phyloP scores from a whole-genome alignment of 2,113 vertebrate genomes.

The Oceanites oceanicus region DNA sequence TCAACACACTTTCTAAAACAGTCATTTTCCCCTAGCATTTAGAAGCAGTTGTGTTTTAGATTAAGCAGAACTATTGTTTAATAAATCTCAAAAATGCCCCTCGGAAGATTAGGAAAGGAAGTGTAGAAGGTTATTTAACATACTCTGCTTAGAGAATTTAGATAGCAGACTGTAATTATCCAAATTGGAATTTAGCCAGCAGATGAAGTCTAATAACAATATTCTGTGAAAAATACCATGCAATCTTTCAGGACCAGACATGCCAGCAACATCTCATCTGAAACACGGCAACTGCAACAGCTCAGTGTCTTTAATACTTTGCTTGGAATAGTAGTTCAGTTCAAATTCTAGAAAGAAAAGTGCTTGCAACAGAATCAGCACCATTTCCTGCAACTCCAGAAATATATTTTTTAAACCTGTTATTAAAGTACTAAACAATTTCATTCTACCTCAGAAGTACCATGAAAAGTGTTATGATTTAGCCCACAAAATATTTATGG shows the following conservation, averaged over 20 bases:
- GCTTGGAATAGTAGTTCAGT: not conserved
- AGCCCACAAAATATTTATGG: not conserved
- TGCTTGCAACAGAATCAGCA: not conserved
- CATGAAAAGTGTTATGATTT: not conserved
- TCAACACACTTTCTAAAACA: not conserved
- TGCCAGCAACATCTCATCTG: not conserved
- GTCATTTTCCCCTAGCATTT: not conserved
- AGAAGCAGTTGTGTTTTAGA: not conserved
- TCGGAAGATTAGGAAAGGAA: constrained; percentile 30
- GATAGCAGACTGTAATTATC: constrained; percentile 25
- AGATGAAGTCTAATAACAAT: constrained; percentile 28
- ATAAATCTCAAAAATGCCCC: constrained; percentile 1
- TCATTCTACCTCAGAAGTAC: not conserved
- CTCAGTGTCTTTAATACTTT: not conserved
- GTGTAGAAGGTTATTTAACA: constrained; percentile 25
- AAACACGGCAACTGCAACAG: not conserved
- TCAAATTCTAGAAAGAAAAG: not conserved
- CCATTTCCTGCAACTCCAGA: not conserved
- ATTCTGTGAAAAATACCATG: constrained; percentile 10
- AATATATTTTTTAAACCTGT: not conserved
- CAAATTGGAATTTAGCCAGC: constrained; percentile 37
- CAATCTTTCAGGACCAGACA: constrained; percentile 22
- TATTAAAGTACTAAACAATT: not conserved
- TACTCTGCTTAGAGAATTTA: constrained; percentile 11
- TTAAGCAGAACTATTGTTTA: constrained; percentile 25